Evolutionary conservation across 2,797 vertebrate species (phyloP), one percentile per base, ranked within the genome.

Genomic region (Anniella stebbinsi): DNA sequence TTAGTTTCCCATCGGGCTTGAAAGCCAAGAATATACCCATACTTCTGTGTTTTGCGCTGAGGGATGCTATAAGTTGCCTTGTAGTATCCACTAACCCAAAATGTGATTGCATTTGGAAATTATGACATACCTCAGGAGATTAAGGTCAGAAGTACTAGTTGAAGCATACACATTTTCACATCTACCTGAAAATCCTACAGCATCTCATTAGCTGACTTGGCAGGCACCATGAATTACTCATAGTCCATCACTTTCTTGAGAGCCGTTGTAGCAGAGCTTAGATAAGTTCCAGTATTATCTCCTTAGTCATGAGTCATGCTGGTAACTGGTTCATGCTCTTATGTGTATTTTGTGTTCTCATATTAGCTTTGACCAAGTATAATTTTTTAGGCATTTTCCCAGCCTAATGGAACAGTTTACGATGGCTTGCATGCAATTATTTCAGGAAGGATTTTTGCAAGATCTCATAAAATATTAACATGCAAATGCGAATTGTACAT

Each of bases 301-400:
- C 69, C 69, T 4, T 82, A n/a, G 36, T 82, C 60, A 73, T 72
- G 13, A 77, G 63, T 77, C 69, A 92, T 81, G 90, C 89, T 84
- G 60, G 60, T 93, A 87, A 92, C 92, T 92, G 89, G 84, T 93
- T 92, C 93, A 91, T 94, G 90, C 94, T 91, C 90, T 57, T 72
- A 66, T 88, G 90, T 93, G 78, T 78, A 84, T 89, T 88, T 60
- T 30, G n/a, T 90, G 88, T 86, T 94, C 90, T 95, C 90, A 51
- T 93, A 93, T 86, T 84, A 90, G 80, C 84, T 90, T 91, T 75
- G 78, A 93, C 89, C 80, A 86, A 93, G 67, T 87, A 81, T 30
- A 25, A 77, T 96, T 81, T 95, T 96, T 94, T 94, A 95, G 96
- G 94, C 95, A 86, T 78, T 87, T 85, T 80, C 90, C 95, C 94